Base-by-base conservation (phyloP, 2,797 vertebrate genomes). In the Salmo trutta region DNA sequence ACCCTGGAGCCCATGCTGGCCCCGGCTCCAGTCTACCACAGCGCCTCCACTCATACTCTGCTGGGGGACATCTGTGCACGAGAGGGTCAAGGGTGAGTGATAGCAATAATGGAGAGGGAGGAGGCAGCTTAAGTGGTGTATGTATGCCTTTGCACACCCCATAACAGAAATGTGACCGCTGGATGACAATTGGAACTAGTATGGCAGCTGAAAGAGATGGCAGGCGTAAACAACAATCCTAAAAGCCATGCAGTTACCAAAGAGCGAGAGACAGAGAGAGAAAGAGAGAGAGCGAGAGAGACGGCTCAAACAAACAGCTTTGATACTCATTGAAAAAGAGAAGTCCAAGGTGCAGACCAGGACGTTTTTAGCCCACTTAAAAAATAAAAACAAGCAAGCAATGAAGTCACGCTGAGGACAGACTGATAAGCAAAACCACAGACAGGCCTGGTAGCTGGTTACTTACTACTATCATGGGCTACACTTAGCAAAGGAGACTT, bases 391-490 rank as follows among this genome's bases (percentile, higher is more conserved):
- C 78, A 77, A 88, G 85, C 84, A 84, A 85, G 85, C 83, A 78
- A 73, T 53, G 77, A 76, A 51, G 81, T 83, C 77, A 88, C 68
- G 75, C 75, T 85, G 81, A 82, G 73, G 79, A 85, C 88, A 82
- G 77, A 86, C 69, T 62, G 71, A 79, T n/a, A 36, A 72, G 64
- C 19, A 64, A 64, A 81, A 84, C 75, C 87, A 83, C 84, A 88
- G 86, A 84, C 84, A 87, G 86, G 76, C 90, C 88, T 47, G 72
- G 79, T 33, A 8, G 80, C 15, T 1, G 52, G 84, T 91, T 93
- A 95, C 95, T 96, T 94, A 95, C 93, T 96, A 94, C 93, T 96
- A 94, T 83, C 17, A 87, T 77, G 90, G 94, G 88, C 92, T 95
- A 93, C 87, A 75, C 86, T 93, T 90, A 91, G 89, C 86, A 86